Conservation (phyloP, 2,888 invertebrate species). For the Allacma fusca region DNA sequence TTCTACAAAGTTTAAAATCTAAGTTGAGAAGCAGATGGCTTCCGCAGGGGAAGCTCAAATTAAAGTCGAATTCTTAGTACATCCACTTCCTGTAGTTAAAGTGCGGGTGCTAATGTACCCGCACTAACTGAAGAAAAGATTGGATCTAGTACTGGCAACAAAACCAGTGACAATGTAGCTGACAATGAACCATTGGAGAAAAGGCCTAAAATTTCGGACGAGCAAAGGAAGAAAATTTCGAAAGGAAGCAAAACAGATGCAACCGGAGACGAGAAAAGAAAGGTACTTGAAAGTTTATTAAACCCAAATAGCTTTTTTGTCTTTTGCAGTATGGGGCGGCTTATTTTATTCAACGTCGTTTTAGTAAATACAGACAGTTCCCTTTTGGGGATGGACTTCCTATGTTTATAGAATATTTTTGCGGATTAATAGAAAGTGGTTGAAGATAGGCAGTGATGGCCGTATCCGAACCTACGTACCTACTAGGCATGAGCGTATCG, state of each 20-base stretch:
- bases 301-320: too few species aligned
- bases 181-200: slow-evolving; percentile 22
- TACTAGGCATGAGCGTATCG: too few species aligned
- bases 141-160: not conserved
- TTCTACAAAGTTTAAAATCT: too few species aligned
- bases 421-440: too few species aligned
- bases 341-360: too few species aligned
- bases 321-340: too few species aligned
- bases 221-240: not conserved
- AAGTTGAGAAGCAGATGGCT: too few species aligned
- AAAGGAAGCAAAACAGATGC: not conserved
- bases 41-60: slow-evolving; percentile 40
- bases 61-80: slow-evolving; percentile 38
- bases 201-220: slow-evolving; percentile 20
- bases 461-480: too few species aligned
- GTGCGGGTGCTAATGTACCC: not conserved
- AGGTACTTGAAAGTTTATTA: not conserved
- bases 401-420: too few species aligned
- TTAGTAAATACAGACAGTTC: too few species aligned
- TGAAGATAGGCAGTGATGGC: too few species aligned
- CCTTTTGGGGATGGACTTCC: too few species aligned
- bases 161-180: not conserved
- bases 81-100: not conserved
- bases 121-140: not conserved
- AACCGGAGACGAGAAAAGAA: slow-evolving; percentile 10